Evolutionary conservation across 2,113 vertebrate genomes (phyloP).

Genomic region (Crotalus horridus): DNA sequence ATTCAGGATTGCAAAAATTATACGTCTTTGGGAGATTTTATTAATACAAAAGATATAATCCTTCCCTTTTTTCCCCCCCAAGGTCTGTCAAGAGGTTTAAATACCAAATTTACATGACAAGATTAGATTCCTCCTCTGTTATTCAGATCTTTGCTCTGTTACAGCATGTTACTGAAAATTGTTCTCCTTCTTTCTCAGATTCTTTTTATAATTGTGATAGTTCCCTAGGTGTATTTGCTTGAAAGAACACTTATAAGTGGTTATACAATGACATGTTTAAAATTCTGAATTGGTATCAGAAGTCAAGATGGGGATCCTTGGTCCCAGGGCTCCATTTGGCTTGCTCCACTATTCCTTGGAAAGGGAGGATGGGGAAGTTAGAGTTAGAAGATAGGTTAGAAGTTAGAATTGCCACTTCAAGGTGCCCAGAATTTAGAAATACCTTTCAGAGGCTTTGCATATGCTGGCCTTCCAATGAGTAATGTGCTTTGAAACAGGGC

Average conservation of each 20-base stretch:
- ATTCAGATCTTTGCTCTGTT: background rate
- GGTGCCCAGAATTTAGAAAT: background rate
- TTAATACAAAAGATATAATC: slow-evolving; percentile 35
- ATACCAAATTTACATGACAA: slow-evolving; percentile 36
- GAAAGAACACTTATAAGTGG: background rate
- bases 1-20: background rate
- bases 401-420: background rate
- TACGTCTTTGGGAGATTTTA: slow-evolving; percentile 11
- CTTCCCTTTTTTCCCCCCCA: background rate
- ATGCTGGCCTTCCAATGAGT: background rate
- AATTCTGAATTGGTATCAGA: background rate
- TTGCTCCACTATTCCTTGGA: background rate
- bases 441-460: background rate
- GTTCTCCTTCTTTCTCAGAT: background rate
- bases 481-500: background rate
- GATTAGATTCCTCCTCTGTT: slow-evolving; percentile 28
- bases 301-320: background rate
- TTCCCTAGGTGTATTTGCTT: background rate
- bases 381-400: background rate
- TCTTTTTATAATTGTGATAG: background rate
- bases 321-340: background rate
- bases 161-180: background rate
- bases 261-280: background rate
- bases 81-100: slow-evolving; percentile 32
- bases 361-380: background rate